These are phyloP conservation scores for Apodemus speciosus DNA, from an alignment of 2,113 vertebrate species.

Conservation along the genomic window DNA sequence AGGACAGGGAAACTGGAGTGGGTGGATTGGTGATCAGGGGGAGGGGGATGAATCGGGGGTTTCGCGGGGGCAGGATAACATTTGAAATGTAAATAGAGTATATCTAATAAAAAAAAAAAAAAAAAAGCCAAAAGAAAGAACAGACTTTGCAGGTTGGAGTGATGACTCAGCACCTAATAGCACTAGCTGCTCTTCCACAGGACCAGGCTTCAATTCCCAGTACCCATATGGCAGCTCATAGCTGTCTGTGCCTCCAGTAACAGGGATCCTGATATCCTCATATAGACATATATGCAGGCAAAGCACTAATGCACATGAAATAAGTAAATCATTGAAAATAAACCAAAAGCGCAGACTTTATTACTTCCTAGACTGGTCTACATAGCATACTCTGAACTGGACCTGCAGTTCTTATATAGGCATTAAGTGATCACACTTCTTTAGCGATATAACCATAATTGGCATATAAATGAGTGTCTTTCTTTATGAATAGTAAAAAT, in stretches of 20 bases:
- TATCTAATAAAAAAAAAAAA: no score
- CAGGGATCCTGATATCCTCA: not conserved
- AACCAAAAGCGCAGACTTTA: not conserved
- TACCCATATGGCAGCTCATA: not conserved
- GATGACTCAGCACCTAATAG: not conserved
- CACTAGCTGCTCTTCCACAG: not conserved
- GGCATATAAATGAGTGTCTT: not conserved
- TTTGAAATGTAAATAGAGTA: no score
- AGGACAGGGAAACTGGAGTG: no score
- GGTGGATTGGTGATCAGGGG: no score
- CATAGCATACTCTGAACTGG: not conserved
- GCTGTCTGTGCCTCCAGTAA: not conserved
- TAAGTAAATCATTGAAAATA: not conserved
- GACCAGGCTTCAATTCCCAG: not conserved
- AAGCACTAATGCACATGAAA: not conserved
- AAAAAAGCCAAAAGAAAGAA: not conserved
- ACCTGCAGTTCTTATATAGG: not conserved
- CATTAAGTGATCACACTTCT: not conserved
- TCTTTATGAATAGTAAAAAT: not conserved
- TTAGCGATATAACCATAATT: not conserved
- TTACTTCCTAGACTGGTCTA: not conserved
- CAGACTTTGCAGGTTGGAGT: not conserved
- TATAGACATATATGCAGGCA: not conserved
- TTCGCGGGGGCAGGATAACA: no score
- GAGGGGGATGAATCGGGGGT: no score